These are phyloP conservation scores for Neotoxoptera formosana DNA, from an alignment of 1,140 invertebrate species.

Conservation along the genomic window DNA sequence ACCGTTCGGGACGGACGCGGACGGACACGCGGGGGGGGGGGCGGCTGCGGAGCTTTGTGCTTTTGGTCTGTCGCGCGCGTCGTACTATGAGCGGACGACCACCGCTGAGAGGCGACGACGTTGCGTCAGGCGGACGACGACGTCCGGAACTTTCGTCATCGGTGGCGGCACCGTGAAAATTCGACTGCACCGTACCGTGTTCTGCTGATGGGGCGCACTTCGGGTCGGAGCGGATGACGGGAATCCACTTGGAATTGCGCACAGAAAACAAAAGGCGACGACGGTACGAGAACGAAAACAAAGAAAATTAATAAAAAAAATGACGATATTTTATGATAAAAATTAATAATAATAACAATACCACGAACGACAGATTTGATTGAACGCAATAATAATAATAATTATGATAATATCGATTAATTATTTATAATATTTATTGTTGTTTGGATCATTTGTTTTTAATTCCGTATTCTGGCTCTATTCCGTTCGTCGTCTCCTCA, in stretches of 20 bases:
- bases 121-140: background rate
- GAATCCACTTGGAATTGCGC: background rate
- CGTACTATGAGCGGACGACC: background rate
- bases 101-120: background rate
- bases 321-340: too few relatives aligned
- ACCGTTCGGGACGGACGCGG: background rate
- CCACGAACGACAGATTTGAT: background rate
- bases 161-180: background rate
- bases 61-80: background rate
- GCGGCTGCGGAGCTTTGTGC: background rate
- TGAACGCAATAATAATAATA: background rate
- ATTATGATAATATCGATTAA: background rate
- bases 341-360: background rate
- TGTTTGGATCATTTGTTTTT: background rate
- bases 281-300: background rate
- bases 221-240: background rate
- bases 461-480: background rate
- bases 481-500: background rate
- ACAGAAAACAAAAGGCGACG: background rate
- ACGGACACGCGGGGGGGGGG: too few relatives aligned
- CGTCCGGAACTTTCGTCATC: slow-evolving; percentile 5
- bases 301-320: slow-evolving; percentile 14
- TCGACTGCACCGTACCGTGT: background rate
- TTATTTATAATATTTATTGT: slow-evolving; percentile 13
- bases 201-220: background rate